A percentile compares a stretch with the other conserved stretches of the same genome.
Conservation (phyloP, 2,113 vertebrate genomes). For the Erinaceus europaeus region DNA sequence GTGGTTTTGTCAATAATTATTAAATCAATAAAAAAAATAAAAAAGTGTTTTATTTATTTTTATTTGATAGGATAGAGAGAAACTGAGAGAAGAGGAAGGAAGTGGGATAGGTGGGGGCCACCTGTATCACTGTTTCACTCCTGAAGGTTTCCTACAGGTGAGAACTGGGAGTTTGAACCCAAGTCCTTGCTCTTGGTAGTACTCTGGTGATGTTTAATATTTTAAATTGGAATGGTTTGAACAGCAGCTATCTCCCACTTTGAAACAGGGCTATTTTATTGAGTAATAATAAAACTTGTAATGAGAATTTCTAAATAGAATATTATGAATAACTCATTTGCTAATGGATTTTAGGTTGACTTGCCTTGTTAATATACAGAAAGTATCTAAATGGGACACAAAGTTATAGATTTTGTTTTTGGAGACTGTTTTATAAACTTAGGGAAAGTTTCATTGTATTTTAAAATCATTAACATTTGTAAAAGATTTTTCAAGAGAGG, state of each 20-base stretch:
- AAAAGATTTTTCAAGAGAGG: constrained; percentile 2
- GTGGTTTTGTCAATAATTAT: too few relatives aligned
- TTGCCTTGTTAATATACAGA: background rate
- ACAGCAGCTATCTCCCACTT: background rate
- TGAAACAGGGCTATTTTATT: background rate
- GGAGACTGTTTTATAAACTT: constrained; percentile 15
- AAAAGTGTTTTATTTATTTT: too few relatives aligned
- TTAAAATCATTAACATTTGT: background rate
- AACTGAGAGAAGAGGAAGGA: too few relatives aligned
- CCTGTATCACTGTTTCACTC: too few relatives aligned
- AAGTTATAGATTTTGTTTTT: background rate
- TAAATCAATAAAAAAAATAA: too few relatives aligned
- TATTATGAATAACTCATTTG: background rate
- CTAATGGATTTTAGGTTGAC: constrained; percentile 20
- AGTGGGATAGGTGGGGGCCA: too few relatives aligned
- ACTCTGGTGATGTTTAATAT: background rate
- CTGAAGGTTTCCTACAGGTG: too few relatives aligned
- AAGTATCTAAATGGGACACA: constrained; percentile 15
- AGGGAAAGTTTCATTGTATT: background rate
- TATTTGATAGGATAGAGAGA: too few relatives aligned
- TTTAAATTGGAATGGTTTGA: constrained; percentile 2
- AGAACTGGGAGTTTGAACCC: too few relatives aligned
- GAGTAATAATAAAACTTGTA: background rate
- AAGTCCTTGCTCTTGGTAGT: too few relatives aligned
- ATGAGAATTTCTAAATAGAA: constrained; percentile 29